Base-by-base conservation (phyloP, 1,140 invertebrate species). In the Pseudomyrmex dendroicus region DNA sequence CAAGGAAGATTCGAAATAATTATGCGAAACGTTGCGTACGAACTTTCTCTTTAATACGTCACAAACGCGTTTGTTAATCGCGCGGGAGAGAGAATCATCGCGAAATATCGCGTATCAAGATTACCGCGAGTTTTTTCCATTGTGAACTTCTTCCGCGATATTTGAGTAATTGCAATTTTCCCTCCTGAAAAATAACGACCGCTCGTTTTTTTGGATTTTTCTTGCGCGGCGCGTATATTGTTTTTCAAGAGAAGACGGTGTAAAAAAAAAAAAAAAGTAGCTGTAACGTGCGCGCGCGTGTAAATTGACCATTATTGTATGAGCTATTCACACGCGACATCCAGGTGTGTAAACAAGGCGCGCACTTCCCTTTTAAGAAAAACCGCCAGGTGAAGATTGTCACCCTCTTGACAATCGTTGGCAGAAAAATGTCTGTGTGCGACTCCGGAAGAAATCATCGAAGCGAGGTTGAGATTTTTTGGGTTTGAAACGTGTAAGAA, bases 261-360 rank as follows among this genome's bases (percentile, higher is more conserved):
- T 15, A 9, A 62, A 57, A 22, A 66, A n/a, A 22, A 66, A n/a
- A 13, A 62, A 57, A 22, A 66, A n/a, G 50, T n/a, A 12, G 72
- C n/a, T n/a, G n/a, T 15, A n/a, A 73, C 48, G 68, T 20, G 54
- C 48, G 68, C 84, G 48, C 85, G 59, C 74, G 87, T 63, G 73
- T 54, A 66, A 86, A 86, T 54, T 73, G 54, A 54, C 56, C 59
- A 35, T 84, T 85, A 73, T 73, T 56, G 35, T 35, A 59, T 83
- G 78, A 35, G 54, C 73, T 70, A 88, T 91, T 87, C 86, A 63
- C 48, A 72, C 52, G 76, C 82, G 54, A 78, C 80, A 83, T 84
- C 91, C 91, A 92, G 92, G 91, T 92, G 91, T 90, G 89, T 89
- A 91, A 92, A 92, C 89, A 92, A 90, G 82, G 66, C 83, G 44